Conservation (phyloP, 2,797 vertebrate genomes). For the Helarctos malayanus region DNA sequence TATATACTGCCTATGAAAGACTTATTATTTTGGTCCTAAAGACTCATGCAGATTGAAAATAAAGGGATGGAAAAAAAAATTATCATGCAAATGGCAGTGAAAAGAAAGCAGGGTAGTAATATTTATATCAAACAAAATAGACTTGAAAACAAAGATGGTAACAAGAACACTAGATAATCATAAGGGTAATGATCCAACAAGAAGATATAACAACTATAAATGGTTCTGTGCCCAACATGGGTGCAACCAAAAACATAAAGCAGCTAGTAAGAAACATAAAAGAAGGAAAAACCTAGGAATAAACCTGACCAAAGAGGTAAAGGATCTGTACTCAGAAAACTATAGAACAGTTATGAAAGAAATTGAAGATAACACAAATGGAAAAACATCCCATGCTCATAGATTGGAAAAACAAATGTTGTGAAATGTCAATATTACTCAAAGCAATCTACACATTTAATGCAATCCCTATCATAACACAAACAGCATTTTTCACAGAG, state of each 20-base stretch:
- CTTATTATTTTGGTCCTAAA: not conserved
- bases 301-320: not conserved
- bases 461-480: not conserved
- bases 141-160: not conserved
- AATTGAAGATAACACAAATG: not conserved
- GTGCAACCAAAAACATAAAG: not conserved
- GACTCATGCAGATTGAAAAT: not conserved
- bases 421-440: not conserved
- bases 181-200: not conserved
- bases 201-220: not conserved
- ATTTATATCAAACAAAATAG: not conserved
- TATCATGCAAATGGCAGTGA: not conserved
- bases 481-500: not conserved
- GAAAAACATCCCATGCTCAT: not conserved
- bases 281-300: not conserved
- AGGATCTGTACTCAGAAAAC: not conserved
- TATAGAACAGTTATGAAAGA: not conserved
- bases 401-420: not conserved
- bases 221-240: not conserved
- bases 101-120: not conserved
- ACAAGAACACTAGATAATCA: not conserved
- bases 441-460: not conserved
- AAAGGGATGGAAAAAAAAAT: not conserved
- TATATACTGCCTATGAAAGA: not conserved
- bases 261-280: not conserved